Conservation (phyloP, 2,113 vertebrate species). For the Anser cygnoides region DNA sequence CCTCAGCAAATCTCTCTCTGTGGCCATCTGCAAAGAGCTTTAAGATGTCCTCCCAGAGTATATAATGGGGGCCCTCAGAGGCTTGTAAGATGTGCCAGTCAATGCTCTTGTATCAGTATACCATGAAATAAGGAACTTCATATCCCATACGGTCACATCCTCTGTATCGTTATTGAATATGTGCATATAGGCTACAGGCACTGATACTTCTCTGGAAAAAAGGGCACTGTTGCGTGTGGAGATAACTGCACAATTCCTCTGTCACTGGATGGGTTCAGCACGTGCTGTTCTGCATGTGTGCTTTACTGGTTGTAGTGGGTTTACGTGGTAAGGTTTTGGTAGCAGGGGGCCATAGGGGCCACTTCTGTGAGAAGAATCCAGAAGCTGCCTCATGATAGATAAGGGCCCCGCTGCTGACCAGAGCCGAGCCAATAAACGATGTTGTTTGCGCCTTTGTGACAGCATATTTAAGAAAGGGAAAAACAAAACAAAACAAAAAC, state of each 20-base stretch:
- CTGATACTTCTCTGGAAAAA: neutral
- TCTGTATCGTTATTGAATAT: neutral
- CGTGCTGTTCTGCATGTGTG: too few relatives aligned
- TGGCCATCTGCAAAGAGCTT: neutral
- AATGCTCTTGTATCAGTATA: neutral
- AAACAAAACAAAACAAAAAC: too few relatives aligned
- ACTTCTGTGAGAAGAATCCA: too few relatives aligned
- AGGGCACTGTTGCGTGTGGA: fast-evolving
- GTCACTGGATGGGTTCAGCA: neutral
- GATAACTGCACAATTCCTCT: neutral
- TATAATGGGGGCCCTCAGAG: neutral
- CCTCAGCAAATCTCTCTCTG: neutral
- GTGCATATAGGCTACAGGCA: fast-evolving
- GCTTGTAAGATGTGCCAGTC: neutral
- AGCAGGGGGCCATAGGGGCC: too few relatives aligned
- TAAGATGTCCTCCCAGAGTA: neutral
- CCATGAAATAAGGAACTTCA: fast-evolving
- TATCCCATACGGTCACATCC: neutral
- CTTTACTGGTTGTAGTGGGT: neutral
- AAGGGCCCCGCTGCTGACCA: too few relatives aligned
- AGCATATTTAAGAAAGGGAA: too few relatives aligned
- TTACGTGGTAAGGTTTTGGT: neutral
- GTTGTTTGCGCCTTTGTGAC: too few relatives aligned
- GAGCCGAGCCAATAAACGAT: too few relatives aligned
- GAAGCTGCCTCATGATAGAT: too few relatives aligned